Base-by-base conservation (phyloP, 1,140 invertebrate genomes). In the Oncopodura yosiiana region DNA sequence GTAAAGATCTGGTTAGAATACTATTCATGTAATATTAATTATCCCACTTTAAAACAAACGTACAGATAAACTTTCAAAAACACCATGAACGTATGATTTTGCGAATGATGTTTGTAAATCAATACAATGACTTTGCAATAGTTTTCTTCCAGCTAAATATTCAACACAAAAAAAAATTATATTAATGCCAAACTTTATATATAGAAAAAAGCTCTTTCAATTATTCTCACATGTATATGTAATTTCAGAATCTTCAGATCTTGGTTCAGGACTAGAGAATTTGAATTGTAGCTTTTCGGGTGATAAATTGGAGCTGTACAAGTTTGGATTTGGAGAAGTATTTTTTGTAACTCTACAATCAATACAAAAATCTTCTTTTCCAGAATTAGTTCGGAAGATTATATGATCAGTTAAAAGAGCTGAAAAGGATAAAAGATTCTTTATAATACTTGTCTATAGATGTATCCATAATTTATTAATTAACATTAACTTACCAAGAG, bases 11-110 rank as follows among this genome's bases (percentile, higher is more conserved):
- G n/a, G n/a, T n/a, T n/a, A n/a, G n/a, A n/a, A n/a, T n/a, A n/a
- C n/a, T n/a, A n/a, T n/a, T n/a, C n/a, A n/a, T n/a, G n/a, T n/a
- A n/a, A n/a, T n/a, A n/a, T n/a, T n/a, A n/a, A n/a, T n/a, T n/a
- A n/a, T n/a, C n/a, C n/a, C n/a, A n/a, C n/a, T n/a, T n/a, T n/a
- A n/a, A n/a, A n/a, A n/a, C n/a, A n/a, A n/a, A n/a, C n/a, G n/a
- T n/a, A n/a, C n/a, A n/a, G n/a, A n/a, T n/a, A n/a, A 67, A 9
- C 79, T 78, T 56, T 77, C 74, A 64, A 80, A 83, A 4, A 82
- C 70, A 0, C 79, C 78, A 26, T 77, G 72, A 0, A 83, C 81
- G 67, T 82, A 85, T 45, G 81, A 80, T 54, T 80, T 80, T 36
- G 77, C 79, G 69, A 81, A 82, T 2, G 76, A 73, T 30, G 79